These are phyloP conservation scores for Crotalus viridis DNA, from an alignment of 2,113 vertebrate genomes.

Conservation along the genomic window DNA sequence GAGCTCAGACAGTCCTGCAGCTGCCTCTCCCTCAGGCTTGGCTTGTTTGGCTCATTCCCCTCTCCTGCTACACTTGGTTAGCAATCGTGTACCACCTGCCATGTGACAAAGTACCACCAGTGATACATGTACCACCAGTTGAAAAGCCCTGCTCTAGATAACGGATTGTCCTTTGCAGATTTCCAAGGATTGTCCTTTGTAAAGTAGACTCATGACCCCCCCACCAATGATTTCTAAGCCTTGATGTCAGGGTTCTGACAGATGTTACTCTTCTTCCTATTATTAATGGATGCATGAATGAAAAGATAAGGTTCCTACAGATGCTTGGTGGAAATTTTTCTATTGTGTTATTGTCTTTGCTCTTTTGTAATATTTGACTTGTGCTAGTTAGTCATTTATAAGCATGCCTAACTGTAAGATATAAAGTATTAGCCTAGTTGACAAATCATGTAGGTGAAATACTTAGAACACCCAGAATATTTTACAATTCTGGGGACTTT, in stretches of 20 bases:
- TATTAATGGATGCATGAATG: background rate
- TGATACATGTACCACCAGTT: no score
- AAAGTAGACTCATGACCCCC: background rate
- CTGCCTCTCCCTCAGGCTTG: no score
- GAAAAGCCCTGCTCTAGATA: background rate
- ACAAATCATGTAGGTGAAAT: background rate
- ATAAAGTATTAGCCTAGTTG: background rate
- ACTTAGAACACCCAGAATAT: background rate
- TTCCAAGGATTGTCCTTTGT: background rate
- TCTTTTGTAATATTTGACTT: background rate
- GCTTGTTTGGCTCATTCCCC: no score
- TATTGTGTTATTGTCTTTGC: background rate
- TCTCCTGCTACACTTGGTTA: no score
- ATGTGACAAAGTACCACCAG: no score
- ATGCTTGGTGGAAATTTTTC: background rate
- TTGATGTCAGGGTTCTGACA: background rate
- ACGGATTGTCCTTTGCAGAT: background rate
- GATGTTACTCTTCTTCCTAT: background rate
- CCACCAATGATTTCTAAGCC: background rate
- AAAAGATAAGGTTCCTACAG: background rate
- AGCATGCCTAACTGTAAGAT: background rate
- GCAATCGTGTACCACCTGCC: no score
- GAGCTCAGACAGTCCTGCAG: no score
- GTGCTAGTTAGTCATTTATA: background rate
- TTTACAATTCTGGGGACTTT: background rate